Evolutionary conservation across 2,888 invertebrate genomes (phyloP), one percentile per base, ranked within the genome.

Genomic region (Aphidius colemani): DNA sequence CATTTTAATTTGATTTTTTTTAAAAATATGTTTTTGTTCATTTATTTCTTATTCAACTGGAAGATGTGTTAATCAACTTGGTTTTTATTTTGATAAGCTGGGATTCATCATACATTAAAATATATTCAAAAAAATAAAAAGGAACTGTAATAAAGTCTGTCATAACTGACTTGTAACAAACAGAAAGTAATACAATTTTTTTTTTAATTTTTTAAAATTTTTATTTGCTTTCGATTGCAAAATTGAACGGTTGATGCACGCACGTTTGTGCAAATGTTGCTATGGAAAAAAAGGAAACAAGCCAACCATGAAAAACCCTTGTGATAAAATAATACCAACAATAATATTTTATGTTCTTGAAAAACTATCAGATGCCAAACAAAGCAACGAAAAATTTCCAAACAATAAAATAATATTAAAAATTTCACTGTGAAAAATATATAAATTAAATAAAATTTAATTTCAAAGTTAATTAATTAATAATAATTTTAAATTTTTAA

Each of bases 101-200:
- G 13, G 13, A 18, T 18, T 18, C 13, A 1, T 2, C 13, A 18
- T 2, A 18, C 13, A 18, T 18, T 18, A 30, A 30, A 5, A 30
- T 30, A 18, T 18, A 18, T 18, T 1, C 57, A 39, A 45, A 18
- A 45, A 7, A 7, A 57, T n/a, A 48, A 48, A 48, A 7, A 39
- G 39, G 39, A 46, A 30, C 46, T 30, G 30, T n/a, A 57, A 10
- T 45, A 39, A 9, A 2, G 44, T 44, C 45, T 39, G 59, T 64
- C 50, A 48, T 44, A 49, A 45, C 58, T 57, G 55, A 62, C 60
- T 64, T 67, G 66, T 45, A 66, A 66, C 63, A 30, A 53, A 58
- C 55, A 41, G 64, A 64, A 67, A 67, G 62, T 59, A 55, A 61
- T 55, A 53, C 57, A 63, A 50, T 63, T 60, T 66, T 10, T 50